Conservation (phyloP, 2,888 invertebrate species). For the Galeopsomyia nigrocyanea region DNA sequence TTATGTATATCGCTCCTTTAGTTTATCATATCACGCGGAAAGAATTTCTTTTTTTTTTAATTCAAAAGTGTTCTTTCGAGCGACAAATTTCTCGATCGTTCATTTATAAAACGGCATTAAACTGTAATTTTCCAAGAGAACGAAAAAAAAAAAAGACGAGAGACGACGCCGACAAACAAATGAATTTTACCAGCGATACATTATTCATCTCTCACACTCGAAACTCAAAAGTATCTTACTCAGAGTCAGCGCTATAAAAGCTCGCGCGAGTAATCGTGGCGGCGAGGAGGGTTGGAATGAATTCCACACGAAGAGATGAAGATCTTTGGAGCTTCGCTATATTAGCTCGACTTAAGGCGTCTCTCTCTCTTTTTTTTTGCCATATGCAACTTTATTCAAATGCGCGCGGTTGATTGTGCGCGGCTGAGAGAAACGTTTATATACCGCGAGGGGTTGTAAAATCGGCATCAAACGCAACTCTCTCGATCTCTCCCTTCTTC, state of each 20-base stretch:
- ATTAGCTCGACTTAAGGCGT: conserved; percentile 69
- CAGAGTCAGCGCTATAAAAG: conserved; percentile 40
- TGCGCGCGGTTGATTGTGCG: conserved; percentile 61
- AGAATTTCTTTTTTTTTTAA: too few species aligned
- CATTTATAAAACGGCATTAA: conserved; percentile 67
- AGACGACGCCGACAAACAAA: conserved; percentile 8
- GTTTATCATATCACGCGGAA: too few species aligned
- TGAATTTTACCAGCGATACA: conserved; percentile 25
- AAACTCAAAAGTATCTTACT: conserved; percentile 20
- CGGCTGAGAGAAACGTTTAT: conserved; percentile 14
- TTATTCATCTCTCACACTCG: conserved; percentile 49
- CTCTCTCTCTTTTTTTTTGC: conserved; percentile 23
- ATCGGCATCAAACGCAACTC: conserved; percentile 63
- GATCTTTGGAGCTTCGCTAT: conserved; percentile 56
- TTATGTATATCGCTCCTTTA: too few species aligned
- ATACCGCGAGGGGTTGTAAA: conserved; percentile 52
- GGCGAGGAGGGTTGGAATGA: conserved; percentile 45
- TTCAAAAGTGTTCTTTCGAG: too few species aligned
- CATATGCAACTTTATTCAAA: too few species aligned
- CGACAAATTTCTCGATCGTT: too few species aligned
- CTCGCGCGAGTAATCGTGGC: conserved; percentile 42
- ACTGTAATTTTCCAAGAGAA: conserved; percentile 54
- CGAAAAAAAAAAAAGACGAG: neutral
- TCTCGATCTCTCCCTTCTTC: conserved; percentile 51
- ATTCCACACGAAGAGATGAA: conserved; percentile 27